phyloP scores from a whole-genome alignment of 2,113 vertebrate genomes.

The Spea multiplicata region DNA sequence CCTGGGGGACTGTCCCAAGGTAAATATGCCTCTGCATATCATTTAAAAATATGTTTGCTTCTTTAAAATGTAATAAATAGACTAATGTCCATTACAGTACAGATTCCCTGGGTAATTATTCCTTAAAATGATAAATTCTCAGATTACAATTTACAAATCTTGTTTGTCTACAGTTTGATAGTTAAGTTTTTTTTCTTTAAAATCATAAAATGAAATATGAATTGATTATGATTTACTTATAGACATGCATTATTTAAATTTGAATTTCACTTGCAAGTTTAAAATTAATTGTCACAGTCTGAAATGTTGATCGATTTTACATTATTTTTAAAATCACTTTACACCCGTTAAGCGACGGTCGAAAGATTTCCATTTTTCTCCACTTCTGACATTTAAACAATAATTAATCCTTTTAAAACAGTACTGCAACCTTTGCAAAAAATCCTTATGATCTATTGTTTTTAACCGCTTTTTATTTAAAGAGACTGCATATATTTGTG shows the following conservation, averaged over 20 bases:
- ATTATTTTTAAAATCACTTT: constrained; percentile 47
- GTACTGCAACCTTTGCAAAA: constrained; percentile 22
- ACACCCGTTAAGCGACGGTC: constrained; percentile 21
- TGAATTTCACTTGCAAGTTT: constrained; percentile 21
- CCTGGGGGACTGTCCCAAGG: too few species aligned
- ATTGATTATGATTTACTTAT: constrained; percentile 34
- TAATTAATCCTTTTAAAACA: constrained; percentile 41
- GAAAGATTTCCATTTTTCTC: constrained; percentile 43
- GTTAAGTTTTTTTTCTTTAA: constrained; percentile 3
- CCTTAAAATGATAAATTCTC: too few species aligned
- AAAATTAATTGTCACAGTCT: constrained; percentile 32
- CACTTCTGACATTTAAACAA: constrained; percentile 38
- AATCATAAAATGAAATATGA: constrained; percentile 19
- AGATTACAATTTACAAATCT: too few species aligned
- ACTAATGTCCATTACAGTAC: too few species aligned
- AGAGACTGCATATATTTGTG: too few species aligned
- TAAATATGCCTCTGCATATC: too few species aligned
- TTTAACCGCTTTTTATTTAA: background rate
- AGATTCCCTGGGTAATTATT: too few species aligned
- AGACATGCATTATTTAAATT: constrained; percentile 32
- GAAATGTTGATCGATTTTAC: constrained; percentile 43
- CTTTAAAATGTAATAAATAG: too few species aligned
- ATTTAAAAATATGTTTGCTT: too few species aligned
- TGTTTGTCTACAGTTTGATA: too few species aligned
- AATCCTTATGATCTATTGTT: constrained; percentile 42